Evolutionary conservation across 2,113 vertebrate genomes (phyloP), one percentile per base, ranked within the genome.

Genomic region (Myodes glareolus): DNA sequence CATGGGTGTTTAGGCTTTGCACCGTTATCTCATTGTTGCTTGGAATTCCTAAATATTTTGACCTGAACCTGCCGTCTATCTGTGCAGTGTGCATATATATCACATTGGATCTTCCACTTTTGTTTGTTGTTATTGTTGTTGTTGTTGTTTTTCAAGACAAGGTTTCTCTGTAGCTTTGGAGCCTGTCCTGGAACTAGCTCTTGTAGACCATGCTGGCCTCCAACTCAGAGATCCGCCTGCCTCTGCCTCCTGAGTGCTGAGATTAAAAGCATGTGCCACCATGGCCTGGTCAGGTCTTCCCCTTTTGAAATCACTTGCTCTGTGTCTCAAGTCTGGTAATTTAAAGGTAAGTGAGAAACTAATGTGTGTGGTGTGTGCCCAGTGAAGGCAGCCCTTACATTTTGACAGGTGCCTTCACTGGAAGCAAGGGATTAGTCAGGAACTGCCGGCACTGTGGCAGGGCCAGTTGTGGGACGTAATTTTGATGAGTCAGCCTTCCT

Each of bases 291-390:
- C 16, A 17, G 55, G 55, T 55, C 55, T 17, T 55, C 55, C 55
- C 85, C 19, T 89, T 70, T 92, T 72, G 52, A 92, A 94, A 91
- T 77, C 19, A 47, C 63, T 93, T 95, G 45, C 36, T 87, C 72
- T 72, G 11, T 78, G 33, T 94, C 78, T 82, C 55, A 36, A 77
- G 14, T 93, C 68, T 94, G 45, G 68, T 90, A n/a, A 93, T 94
- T 94, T 91, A n/a, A 86, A 93, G 82, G 88, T 78, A 97, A 91
- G 82, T 92, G 72, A 94, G 84, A 93, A 95, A 87, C 45, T 78
- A 92, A 95, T 91, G n/a, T 90, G 68, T 89, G 92, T 95, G 73
- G 94, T 82, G 36, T 88, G 33, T 73, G 81, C 72, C 42, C 33
- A 90, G 52, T 92, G 65, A 93, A 94, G 77, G 72, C 39, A 94